These are phyloP conservation scores for Hemiscyllium ocellatum DNA, from an alignment of 2,113 vertebrate genomes.

Conservation along the genomic window DNA sequence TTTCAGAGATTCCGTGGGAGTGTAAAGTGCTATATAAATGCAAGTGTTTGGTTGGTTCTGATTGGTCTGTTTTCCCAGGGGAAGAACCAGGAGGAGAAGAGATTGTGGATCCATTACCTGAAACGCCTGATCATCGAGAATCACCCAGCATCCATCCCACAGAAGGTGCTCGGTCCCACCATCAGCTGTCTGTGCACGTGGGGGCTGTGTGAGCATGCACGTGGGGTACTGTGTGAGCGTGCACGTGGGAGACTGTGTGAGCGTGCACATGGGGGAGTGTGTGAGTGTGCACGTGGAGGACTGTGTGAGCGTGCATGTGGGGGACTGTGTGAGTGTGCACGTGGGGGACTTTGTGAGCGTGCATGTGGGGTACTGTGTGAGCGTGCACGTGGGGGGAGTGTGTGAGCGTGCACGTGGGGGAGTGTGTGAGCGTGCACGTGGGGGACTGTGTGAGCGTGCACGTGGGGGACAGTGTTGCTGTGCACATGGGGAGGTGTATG, in stretches of 20 bases:
- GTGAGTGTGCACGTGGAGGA: background rate
- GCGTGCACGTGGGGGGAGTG: too few species aligned
- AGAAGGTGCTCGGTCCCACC: slow-evolving; percentile 61
- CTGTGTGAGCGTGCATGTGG: background rate
- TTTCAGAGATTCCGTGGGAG: too few species aligned
- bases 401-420: background rate
- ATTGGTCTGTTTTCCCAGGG: slow-evolving; percentile 53
- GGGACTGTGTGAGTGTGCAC: background rate
- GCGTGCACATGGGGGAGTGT: background rate
- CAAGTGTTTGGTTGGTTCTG: background rate
- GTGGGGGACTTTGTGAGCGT: too few species aligned
- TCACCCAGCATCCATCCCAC: slow-evolving; percentile 74
- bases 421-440: background rate
- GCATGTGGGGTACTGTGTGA: too few species aligned
- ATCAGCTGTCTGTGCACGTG: background rate
- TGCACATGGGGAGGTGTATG: background rate
- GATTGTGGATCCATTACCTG: slow-evolving; percentile 80
- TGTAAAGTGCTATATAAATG: too few species aligned
- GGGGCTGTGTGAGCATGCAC: background rate
- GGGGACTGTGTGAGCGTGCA: background rate
- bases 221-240: background rate
- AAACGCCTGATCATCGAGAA: slow-evolving; percentile 82
- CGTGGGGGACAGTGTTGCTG: background rate
- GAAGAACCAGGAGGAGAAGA: slow-evolving; percentile 83
- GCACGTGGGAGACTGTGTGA: background rate